A percentile compares a stretch with the other conserved stretches of the same genome.
phyloP scores from a whole-genome alignment of 2,888 invertebrate species.

The Hyalella azteca region DNA sequence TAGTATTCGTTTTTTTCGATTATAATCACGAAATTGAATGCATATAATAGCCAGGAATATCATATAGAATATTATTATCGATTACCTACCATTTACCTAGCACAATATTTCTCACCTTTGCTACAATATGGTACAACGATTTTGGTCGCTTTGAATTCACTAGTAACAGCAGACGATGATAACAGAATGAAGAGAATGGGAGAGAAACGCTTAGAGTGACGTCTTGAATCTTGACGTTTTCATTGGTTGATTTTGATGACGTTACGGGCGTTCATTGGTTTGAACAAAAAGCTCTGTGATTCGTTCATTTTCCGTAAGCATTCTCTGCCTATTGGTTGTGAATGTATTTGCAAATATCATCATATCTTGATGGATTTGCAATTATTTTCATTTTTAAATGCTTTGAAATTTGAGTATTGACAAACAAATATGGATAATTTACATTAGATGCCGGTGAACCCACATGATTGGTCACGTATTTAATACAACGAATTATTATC shows the following conservation, averaged over 20 bases:
- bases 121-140: neutral
- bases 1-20: too few relatives aligned
- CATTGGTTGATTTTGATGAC: neutral
- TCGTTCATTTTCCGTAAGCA: neutral
- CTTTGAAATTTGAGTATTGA: too few relatives aligned
- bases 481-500: too few relatives aligned
- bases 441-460: too few relatives aligned
- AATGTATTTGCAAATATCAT: neutral
- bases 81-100: neutral
- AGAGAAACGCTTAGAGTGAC: neutral
- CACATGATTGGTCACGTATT: too few relatives aligned
- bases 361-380: neutral
- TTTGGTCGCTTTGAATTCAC: neutral
- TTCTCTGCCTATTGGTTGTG: neutral
- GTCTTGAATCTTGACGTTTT: neutral
- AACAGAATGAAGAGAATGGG: neutral
- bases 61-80: neutral
- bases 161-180: neutral
- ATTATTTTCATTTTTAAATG: too few relatives aligned
- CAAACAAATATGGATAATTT: too few relatives aligned
- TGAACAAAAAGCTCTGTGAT: neutral
- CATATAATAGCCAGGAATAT: neutral
- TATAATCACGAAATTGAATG: neutral
- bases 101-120: neutral
- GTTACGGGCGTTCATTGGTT: neutral